Conservation (phyloP, 1,140 invertebrate species). For the Platyscapa corneri region DNA sequence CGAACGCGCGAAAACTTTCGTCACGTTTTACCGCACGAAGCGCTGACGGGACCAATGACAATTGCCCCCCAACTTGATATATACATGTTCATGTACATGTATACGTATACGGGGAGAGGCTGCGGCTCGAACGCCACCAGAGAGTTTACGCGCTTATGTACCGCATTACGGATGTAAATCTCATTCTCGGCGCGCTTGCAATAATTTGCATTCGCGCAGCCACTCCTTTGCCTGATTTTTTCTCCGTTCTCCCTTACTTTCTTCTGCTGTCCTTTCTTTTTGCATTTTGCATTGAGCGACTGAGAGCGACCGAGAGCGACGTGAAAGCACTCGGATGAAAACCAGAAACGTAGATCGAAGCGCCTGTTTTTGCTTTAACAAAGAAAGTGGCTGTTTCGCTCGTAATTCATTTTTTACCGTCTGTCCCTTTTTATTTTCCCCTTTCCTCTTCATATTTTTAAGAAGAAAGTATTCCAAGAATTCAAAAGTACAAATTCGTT, state of each 20-base stretch:
- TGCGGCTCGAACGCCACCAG: background rate
- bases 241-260: background rate
- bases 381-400: conserved; percentile 4
- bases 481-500: background rate
- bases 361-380: conserved; percentile 36
- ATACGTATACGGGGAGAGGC: background rate
- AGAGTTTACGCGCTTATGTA: conserved; percentile 41
- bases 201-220: conserved; percentile 40
- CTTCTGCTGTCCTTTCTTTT: background rate
- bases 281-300: background rate
- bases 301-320: background rate
- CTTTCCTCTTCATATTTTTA: background rate
- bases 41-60: conserved; percentile 32
- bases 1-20: conserved; percentile 19
- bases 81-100: background rate
- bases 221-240: background rate
- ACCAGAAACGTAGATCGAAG: conserved; percentile 14
- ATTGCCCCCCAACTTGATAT: background rate
- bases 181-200: conserved; percentile 13
- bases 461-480: background rate
- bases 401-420: conserved; percentile 4
- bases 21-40: background rate
- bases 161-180: conserved; percentile 49
- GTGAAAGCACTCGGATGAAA: background rate
- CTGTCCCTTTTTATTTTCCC: background rate